Percentiles rank a stretch among this genome's conserved stretches.
Evolutionary conservation across 2,888 invertebrate genomes (phyloP).

Genomic region (Emesis furor): DNA sequence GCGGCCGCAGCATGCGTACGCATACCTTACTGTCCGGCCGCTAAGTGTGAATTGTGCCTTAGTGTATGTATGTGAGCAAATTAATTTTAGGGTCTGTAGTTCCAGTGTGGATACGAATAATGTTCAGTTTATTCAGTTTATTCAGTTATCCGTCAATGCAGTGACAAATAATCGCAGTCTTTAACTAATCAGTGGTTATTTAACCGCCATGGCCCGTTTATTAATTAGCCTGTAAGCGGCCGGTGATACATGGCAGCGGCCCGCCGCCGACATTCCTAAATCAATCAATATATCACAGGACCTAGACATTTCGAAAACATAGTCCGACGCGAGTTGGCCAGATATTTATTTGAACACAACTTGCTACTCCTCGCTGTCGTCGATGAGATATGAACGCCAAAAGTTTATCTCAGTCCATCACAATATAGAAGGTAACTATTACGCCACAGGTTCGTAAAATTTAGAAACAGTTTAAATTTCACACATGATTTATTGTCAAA

Average conservation of each 20-base stretch:
- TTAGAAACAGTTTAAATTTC: too few species aligned
- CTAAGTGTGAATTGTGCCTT: too few species aligned
- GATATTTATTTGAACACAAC: neutral
- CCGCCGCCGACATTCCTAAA: conserved; percentile 14
- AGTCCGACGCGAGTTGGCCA: neutral
- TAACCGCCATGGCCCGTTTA: neutral
- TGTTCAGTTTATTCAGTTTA: neutral
- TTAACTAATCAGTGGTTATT: neutral
- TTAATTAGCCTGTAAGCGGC: neutral
- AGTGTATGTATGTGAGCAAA: too few species aligned
- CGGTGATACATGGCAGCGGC: neutral
- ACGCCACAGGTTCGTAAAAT: too few species aligned
- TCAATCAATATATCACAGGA: conserved; percentile 26
- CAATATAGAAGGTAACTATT: too few species aligned
- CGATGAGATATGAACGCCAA: too few species aligned
- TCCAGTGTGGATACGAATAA: neutral
- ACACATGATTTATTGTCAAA: too few species aligned
- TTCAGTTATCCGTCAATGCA: neutral
- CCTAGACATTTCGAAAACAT: neutral
- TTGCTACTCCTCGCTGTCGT: too few species aligned
- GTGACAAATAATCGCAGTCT: neutral
- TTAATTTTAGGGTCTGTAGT: too few species aligned
- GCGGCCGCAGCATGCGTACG: too few species aligned
- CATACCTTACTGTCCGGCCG: too few species aligned
- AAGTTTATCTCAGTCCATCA: too few species aligned